Evolutionary conservation across 2,113 vertebrate species (phyloP), one percentile per base, ranked within the genome.

Genomic region (Channa argus): DNA sequence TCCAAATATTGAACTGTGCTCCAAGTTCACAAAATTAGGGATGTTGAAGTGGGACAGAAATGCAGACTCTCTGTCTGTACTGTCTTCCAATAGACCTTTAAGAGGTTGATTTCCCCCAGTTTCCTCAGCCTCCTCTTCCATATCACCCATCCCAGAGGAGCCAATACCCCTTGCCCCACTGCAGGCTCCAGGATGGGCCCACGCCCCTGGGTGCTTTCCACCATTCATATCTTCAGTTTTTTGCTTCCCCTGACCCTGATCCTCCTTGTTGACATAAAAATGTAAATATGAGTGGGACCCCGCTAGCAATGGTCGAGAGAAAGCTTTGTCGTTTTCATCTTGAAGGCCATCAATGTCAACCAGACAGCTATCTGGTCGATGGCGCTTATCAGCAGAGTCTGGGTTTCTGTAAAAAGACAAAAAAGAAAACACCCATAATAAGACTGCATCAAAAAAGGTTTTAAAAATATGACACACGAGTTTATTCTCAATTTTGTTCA

Each of bases 21-120:
- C 96, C 2, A 95, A 94, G 86, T 94, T 96, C 85, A 98, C 95
- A 33, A 96, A 97, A 79, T 98, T 98, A 1, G 97, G 97, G 79
- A 98, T 96, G 88, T 96, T 96, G 77, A 96, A 98, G 71, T 96
- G 95, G 54, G 94, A 88, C 46, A 95, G 90, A 71, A 92, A 92
- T 33, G 83, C 90, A 5, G 64, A 69, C 10, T 91, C 94, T 53
- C 63, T 93, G 89, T 82, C 94, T 85, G 36, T 77, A 79, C 75
- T 11, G 2, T 83, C 80, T 49, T 82, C 90, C 6, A 63, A 84
- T 63, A 74, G 84, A 66, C 79, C 77, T 73, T 62, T 73, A 7
- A 86, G 71, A 58, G 92, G 92, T 49, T 90, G 94, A 91, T 53
- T 91, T 6, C 7, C 63, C 7, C 11, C 69, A 1, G 14, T 59